Evolutionary conservation across 2,113 vertebrate genomes (phyloP).

Genomic region (Okapia johnstoni): DNA sequence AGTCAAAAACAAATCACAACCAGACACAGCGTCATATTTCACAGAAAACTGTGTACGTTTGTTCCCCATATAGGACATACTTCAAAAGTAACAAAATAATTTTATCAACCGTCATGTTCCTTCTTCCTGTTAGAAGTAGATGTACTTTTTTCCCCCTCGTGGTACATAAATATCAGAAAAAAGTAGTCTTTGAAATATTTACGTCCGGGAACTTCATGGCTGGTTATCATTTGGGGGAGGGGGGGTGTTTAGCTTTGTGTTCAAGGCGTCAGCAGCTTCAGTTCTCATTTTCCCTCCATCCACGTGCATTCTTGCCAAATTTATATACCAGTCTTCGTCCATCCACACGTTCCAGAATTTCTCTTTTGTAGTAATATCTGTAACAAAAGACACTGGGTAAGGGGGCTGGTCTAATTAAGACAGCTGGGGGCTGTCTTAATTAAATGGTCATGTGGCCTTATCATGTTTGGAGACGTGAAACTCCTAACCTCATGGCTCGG

Average conservation of each 20-base stretch:
- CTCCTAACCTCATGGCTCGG: conserved; percentile 93
- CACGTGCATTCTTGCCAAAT: conserved; percentile 96
- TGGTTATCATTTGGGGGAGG: neutral
- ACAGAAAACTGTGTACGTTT: conserved; percentile 87
- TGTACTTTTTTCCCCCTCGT: conserved; percentile 67
- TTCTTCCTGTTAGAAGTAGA: conserved; percentile 79
- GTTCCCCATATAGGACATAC: conserved; percentile 82
- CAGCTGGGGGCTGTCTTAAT: no score
- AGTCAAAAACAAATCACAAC: conserved; percentile 75
- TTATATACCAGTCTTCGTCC: conserved; percentile 97
- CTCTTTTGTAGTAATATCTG: conserved; percentile 99
- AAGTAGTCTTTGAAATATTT: conserved; percentile 83
- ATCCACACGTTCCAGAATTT: conserved; percentile 97
- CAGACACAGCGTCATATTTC: conserved; percentile 78
- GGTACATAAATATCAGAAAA: conserved; percentile 86
- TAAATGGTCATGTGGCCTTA: rapidly evolving
- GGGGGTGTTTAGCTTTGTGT: neutral
- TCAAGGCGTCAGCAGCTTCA: conserved; percentile 72
- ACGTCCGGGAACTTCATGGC: conserved; percentile 65
- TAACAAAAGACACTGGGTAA: conserved; percentile 51
- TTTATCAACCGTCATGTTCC: conserved; percentile 79
- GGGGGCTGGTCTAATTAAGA: neutral
- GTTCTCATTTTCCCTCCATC: conserved; percentile 95
- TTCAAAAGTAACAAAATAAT: conserved; percentile 82
- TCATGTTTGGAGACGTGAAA: rapidly evolving